phyloP scores from a whole-genome alignment of 2,888 invertebrate genomes.

The Sinelater perroti region DNA sequence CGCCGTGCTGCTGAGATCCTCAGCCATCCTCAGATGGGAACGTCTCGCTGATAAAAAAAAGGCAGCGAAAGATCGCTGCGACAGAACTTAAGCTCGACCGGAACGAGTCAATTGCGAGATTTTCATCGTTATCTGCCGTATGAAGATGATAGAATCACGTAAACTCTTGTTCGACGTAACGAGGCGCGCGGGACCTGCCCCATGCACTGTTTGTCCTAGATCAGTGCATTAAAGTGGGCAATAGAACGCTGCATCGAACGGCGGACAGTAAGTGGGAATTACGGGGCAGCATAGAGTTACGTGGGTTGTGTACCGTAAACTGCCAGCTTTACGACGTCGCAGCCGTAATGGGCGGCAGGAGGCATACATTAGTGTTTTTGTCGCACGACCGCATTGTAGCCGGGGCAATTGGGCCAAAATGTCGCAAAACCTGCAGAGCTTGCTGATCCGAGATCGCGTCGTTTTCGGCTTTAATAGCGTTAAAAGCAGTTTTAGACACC shows the following conservation, averaged over 20 bases:
- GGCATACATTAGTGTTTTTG: constrained; percentile 18
- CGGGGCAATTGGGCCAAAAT: constrained; percentile 1
- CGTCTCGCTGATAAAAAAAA: constrained; percentile 36
- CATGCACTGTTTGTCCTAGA: constrained; percentile 18
- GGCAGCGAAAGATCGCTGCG: constrained; percentile 25
- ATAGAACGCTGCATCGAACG: constrained; percentile 34
- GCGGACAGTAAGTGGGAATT: constrained; percentile 37
- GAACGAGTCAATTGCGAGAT: constrained; percentile 7
- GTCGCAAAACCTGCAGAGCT: constrained; percentile 5
- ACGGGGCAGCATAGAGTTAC: constrained; percentile 34
- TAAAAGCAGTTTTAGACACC: too few relatives aligned
- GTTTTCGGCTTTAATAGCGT: too few relatives aligned
- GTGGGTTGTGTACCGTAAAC: constrained; percentile 10
- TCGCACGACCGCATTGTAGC: constrained; percentile 6
- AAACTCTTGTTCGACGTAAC: constrained; percentile 23
- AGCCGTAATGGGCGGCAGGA: constrained; percentile 5
- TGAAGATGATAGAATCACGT: too few relatives aligned
- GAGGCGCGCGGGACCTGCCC: constrained; percentile 14
- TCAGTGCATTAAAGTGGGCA: constrained; percentile 27
- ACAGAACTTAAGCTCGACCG: constrained; percentile 3
- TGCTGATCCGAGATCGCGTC: too few relatives aligned
- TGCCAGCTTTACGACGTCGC: constrained; percentile 10
- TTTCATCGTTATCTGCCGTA: too few relatives aligned
- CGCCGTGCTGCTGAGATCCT: constrained; percentile 15
- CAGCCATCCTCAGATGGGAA: constrained; percentile 24